Evolutionary conservation across 2,888 invertebrate species (phyloP), one percentile per base, ranked within the genome.

Genomic region (Sinohyriopsis cumingii): DNA sequence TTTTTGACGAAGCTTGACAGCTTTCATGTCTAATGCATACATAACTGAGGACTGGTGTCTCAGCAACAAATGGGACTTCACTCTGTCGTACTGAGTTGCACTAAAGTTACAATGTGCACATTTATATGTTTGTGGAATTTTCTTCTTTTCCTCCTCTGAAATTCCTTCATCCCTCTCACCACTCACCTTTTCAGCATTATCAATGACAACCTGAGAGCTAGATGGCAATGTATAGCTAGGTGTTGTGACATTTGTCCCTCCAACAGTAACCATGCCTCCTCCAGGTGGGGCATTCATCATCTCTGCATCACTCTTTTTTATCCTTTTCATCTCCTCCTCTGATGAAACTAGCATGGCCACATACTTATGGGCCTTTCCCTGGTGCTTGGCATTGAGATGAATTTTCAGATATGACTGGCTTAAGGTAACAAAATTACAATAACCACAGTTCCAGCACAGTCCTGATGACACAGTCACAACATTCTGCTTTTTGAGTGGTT

Each of bases 391-490:
- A 69, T 79, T 80, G 20, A 82, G 79, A 68, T 86, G 86, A 19
- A 79, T 75, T 68, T 85, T 85, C 6, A 86, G 77, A 68, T 82
- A 82, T 15, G 79, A 72, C 69, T 85, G 83, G 65, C 82, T 82
- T 18, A 79, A 74, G 24, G 84, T 83, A 33, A 83, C 81, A 72
- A 82, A 85, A 20, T 75, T 71, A 69, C 86, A 86, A 70, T 85
- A 85, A 18, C 83, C 84, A 79, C 86, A 86, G 63, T 80, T 82
- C 85, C 83, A 86, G 67, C 84, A 84, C 20, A 83, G 70, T 28
- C 80, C 81, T 19, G 83, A 80, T 15, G 79, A 79, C 20, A 79
- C 79, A 28, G 79, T 77, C 12, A 75, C 70, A 19, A 67, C 67
- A 54, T 68, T 77, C 45, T 56, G 33, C 33, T 33, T 57, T 5